Evolutionary conservation across 2,888 invertebrate species (phyloP).

Genomic region (Tenthredo notha): DNA sequence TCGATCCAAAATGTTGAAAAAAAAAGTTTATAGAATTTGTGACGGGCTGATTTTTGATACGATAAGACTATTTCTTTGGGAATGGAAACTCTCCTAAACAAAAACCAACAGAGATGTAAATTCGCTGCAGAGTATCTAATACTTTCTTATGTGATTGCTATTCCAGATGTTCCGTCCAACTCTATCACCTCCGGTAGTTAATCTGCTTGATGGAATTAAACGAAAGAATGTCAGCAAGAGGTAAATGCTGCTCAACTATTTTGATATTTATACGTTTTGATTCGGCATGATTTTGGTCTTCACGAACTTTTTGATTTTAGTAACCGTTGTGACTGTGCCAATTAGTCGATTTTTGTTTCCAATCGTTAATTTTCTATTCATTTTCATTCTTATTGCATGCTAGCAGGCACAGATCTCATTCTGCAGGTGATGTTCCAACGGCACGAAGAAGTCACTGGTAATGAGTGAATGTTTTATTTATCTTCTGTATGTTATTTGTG

Average conservation of each 20-base stretch:
- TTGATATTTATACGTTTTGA: slow-evolving; percentile 27
- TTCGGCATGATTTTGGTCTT: not conserved
- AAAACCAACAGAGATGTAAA: not conserved
- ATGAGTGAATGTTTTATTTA: not conserved
- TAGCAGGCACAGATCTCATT: slow-evolving; percentile 71
- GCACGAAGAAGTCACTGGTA: slow-evolving; percentile 70
- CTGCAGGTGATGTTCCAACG: slow-evolving; percentile 67
- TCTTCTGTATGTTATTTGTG: slow-evolving; percentile 45
- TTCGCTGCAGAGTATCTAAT: not conserved
- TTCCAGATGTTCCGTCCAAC: slow-evolving; percentile 76
- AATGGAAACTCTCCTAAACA: not conserved
- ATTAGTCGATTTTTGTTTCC: not conserved
- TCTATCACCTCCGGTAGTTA: slow-evolving; percentile 72
- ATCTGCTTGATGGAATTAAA: slow-evolving; percentile 73
- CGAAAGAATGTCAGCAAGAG: slow-evolving; percentile 70
- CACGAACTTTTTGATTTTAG: not conserved
- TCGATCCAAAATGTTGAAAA: not conserved
- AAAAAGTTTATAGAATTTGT: not conserved
- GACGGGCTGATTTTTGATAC: not conserved
- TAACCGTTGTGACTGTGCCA: not conserved
- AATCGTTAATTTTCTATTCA: slow-evolving; percentile 17
- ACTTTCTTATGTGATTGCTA: slow-evolving; percentile 25
- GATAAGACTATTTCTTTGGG: not conserved
- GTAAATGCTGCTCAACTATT: slow-evolving; percentile 62
- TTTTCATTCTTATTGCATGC: slow-evolving; percentile 70